Conservation (phyloP, 2,888 invertebrate genomes). For the Acheta domesticus region DNA sequence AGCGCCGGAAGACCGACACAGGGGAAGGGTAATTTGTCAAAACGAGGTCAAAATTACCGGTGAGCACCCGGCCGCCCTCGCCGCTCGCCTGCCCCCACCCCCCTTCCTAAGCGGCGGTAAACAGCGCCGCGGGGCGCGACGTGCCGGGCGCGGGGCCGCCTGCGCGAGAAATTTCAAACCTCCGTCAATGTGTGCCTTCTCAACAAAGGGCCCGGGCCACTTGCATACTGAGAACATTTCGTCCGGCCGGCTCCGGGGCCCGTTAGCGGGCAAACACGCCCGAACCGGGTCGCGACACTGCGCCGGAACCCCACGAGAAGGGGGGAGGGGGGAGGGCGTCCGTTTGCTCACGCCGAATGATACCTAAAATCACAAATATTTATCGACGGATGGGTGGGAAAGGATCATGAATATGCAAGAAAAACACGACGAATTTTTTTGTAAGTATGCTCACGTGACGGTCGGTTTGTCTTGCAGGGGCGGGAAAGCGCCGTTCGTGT, state of each 20-base stretch:
- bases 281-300: no score
- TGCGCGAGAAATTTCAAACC: not conserved
- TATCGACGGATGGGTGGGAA: not conserved
- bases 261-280: not conserved
- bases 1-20: not conserved
- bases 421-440: not conserved
- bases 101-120: no score
- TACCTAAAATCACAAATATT: constrained; percentile 11
- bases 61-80: not conserved
- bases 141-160: not conserved
- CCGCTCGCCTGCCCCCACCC: no score
- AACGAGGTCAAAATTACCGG: not conserved
- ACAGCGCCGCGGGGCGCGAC: no score
- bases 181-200: not conserved
- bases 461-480: no score
- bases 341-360: not conserved
- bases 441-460: not conserved
- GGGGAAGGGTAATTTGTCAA: not conserved
- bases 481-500: no score
- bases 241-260: not conserved
- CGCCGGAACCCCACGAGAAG: no score
- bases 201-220: not conserved
- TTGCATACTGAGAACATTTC: not conserved
- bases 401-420: not conserved
- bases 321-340: no score